These are phyloP conservation scores for Vanessa atalanta DNA, from an alignment of 1,140 invertebrate species.

Conservation along the genomic window DNA sequence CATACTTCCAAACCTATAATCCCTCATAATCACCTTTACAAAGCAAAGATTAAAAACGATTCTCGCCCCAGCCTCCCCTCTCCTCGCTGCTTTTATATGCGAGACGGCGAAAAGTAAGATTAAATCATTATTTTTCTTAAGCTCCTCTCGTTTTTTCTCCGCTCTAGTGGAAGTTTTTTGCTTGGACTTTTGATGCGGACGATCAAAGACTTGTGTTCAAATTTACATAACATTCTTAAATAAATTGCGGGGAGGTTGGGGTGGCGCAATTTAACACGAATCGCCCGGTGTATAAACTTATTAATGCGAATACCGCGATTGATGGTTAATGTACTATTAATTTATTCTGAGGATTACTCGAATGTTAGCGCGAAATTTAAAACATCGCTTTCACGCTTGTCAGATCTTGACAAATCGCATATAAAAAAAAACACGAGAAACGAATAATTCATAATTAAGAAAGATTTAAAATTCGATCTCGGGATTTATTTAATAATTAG, in stretches of 20 bases:
- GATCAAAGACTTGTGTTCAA: conserved; percentile 80
- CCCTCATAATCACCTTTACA: conserved; percentile 82
- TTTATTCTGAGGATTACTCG: conserved; percentile 66
- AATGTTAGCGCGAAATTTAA: conserved; percentile 50
- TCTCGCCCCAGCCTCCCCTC: conserved; percentile 61
- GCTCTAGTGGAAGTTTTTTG: conserved; percentile 73
- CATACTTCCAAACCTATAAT: conserved; percentile 81
- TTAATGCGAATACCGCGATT: conserved; percentile 68
- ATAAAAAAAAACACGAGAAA: neutral
- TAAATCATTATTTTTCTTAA: conserved; percentile 82
- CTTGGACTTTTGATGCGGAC: conserved; percentile 78
- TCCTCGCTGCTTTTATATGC: conserved; percentile 74
- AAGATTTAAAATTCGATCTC: neutral
- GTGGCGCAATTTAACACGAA: conserved; percentile 59
- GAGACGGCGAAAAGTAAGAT: conserved; percentile 77
- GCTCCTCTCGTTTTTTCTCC: conserved; percentile 76
- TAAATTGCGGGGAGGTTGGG: conserved; percentile 71
- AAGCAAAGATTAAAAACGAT: conserved; percentile 83
- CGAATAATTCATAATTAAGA: too few relatives aligned
- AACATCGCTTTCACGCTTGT: neutral
- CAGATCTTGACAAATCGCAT: neutral
- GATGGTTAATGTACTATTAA: conserved; percentile 72
- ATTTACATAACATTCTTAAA: conserved; percentile 81
- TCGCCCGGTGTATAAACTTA: conserved; percentile 67
- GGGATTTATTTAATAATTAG: neutral